phyloP scores from a whole-genome alignment of 2,888 invertebrate species.

The Polydrusus pterygomalis region DNA sequence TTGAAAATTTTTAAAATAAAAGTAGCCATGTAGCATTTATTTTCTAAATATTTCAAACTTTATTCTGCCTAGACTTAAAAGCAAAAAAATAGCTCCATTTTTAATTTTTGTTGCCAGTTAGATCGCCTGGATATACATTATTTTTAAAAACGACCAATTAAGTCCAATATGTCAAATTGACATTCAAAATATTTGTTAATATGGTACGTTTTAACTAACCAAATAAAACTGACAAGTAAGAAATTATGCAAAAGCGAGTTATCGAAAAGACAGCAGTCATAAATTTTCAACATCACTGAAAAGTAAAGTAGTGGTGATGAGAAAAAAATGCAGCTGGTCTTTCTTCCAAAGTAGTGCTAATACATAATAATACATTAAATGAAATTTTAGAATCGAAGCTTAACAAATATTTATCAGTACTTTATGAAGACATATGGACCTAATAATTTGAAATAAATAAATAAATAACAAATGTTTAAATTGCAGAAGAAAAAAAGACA shows the following conservation, averaged over 20 bases:
- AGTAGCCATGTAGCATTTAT: too few relatives aligned
- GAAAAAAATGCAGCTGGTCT: conserved; percentile 16
- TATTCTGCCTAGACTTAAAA: conserved; percentile 4
- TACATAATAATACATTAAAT: conserved; percentile 1
- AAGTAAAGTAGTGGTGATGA: conserved; percentile 20
- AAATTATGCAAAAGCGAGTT: not conserved
- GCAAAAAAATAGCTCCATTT: not conserved
- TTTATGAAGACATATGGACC: conserved; percentile 13
- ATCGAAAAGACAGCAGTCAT: conserved; percentile 9
- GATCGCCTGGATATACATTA: conserved; percentile 32
- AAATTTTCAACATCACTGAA: conserved; percentile 15
- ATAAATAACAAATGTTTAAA: not conserved
- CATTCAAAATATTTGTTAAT: conserved; percentile 10
- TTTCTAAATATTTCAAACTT: not conserved
- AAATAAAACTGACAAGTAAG: not conserved
- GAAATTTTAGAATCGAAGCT: not conserved
- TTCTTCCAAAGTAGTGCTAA: conserved; percentile 5
- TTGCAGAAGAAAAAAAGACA: conserved; percentile 14
- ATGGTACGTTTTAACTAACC: not conserved
- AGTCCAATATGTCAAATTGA: conserved; percentile 24
- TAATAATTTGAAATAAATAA: not conserved
- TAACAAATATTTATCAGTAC: conserved; percentile 13
- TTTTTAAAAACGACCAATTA: not conserved
- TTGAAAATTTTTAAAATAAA: too few relatives aligned
- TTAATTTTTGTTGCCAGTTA: conserved; percentile 38